Conservation (phyloP, 2,113 vertebrate genomes). For the Seriola dumerili region DNA sequence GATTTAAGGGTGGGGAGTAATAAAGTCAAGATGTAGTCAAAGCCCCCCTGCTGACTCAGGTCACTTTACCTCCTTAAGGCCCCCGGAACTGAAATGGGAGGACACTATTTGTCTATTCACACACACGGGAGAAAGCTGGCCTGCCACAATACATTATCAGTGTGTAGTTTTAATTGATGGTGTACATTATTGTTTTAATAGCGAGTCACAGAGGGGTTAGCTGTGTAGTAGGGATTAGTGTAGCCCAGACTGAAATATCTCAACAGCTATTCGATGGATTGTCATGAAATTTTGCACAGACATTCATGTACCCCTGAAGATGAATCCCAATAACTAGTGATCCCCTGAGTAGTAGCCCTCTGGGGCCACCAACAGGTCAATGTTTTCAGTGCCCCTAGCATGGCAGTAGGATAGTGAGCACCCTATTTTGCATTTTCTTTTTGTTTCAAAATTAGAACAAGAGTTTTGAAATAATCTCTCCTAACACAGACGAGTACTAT, state of each 20-base stretch:
- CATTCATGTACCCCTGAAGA: neutral
- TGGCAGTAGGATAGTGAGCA: neutral
- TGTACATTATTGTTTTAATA: slow-evolving; percentile 20
- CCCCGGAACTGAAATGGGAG: slow-evolving; percentile 62
- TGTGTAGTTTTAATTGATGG: slow-evolving; percentile 31
- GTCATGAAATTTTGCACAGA: neutral
- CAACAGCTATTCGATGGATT: neutral
- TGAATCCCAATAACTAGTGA: neutral
- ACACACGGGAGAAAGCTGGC: slow-evolving; percentile 31
- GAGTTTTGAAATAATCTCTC: slow-evolving; percentile 12
- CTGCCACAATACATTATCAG: slow-evolving; percentile 33
- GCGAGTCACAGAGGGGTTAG: neutral
- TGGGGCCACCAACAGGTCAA: neutral
- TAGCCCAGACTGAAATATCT: neutral
- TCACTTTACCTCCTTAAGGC: slow-evolving; percentile 59
- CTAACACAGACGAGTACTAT: neutral
- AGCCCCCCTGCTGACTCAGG: slow-evolving; percentile 66
- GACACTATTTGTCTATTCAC: slow-evolving; percentile 56
- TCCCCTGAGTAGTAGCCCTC: neutral
- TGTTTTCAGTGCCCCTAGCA: neutral
- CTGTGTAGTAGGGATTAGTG: neutral
- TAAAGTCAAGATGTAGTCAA: slow-evolving; percentile 81
- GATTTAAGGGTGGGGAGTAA: slow-evolving; percentile 73
- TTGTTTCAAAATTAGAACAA: neutral
- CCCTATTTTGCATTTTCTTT: neutral